Percentiles rank a stretch among this genome's conserved stretches.
These are phyloP conservation scores for Crambe crambe DNA, from an alignment of 37 sponge, comb jelly and placozoan genomes.

Conservation along the genomic window DNA sequence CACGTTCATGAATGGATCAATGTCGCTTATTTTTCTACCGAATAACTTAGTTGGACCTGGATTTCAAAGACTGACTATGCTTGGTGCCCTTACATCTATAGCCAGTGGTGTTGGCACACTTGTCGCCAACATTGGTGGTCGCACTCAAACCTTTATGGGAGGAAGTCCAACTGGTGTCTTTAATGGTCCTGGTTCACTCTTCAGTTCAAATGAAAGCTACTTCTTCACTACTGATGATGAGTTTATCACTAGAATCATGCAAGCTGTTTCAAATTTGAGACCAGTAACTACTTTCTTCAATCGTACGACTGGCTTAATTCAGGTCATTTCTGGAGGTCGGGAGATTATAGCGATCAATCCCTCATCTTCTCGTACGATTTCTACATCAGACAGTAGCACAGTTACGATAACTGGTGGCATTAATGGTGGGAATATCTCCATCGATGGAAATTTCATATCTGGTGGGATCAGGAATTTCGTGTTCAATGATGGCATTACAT, in stretches of 20 bases:
- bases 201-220: not conserved
- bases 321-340: not conserved
- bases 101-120: too few relatives aligned
- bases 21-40: too few relatives aligned
- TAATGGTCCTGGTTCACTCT: constrained; percentile 11
- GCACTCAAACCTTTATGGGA: too few relatives aligned
- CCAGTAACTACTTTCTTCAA: not conserved
- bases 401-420: not conserved
- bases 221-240: constrained; percentile 1
- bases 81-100: too few relatives aligned
- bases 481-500: not conserved
- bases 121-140: too few relatives aligned
- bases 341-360: too few relatives aligned
- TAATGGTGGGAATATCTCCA: not conserved
- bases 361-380: not conserved
- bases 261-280: not conserved
- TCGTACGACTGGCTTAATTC: not conserved
- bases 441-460: not conserved
- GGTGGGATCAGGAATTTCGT: not conserved
- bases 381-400: not conserved
- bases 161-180: constrained; percentile 1
- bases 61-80: too few relatives aligned
- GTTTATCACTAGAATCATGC: not conserved
- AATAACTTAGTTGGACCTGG: too few relatives aligned
- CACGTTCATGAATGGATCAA: too few relatives aligned